phyloP scores from a whole-genome alignment of 2,888 invertebrate species.

The Andrena marginata region DNA sequence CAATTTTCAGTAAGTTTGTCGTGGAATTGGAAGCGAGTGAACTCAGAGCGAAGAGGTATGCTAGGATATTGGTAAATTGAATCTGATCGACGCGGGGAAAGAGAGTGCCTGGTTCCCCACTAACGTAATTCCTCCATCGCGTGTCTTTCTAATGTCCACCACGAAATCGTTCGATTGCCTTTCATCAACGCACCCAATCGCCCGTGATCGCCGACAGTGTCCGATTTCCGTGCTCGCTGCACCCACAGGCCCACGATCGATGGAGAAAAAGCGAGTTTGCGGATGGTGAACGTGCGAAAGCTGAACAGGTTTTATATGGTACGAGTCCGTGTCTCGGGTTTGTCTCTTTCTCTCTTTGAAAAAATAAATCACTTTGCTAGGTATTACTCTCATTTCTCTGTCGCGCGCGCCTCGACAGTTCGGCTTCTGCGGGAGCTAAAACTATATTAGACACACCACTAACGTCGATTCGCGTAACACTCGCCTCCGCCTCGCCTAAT shows the following conservation, averaged over 20 bases:
- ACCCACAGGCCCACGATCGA: conserved; percentile 28
- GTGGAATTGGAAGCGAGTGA: not conserved
- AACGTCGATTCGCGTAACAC: conserved; percentile 9
- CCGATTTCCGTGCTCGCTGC: conserved; percentile 23
- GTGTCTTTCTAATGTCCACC: not conserved
- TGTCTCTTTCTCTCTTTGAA: conserved; percentile 48
- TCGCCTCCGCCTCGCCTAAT: not conserved
- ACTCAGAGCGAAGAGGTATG: no score
- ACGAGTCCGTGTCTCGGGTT: conserved; percentile 35
- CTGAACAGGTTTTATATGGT: conserved; percentile 54
- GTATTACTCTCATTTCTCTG: conserved; percentile 31
- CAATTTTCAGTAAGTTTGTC: not conserved
- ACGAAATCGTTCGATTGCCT: conserved; percentile 15
- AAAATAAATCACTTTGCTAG: conserved; percentile 58
- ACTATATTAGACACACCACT: conserved; percentile 27
- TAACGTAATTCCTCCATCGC: not conserved
- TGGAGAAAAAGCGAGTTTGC: conserved; percentile 49
- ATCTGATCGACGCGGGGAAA: not conserved
- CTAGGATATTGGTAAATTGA: not conserved
- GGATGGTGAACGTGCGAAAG: conserved; percentile 58
- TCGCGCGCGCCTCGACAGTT: conserved; percentile 9
- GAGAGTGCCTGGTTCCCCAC: not conserved
- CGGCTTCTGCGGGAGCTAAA: conserved; percentile 23
- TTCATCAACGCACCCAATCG: conserved; percentile 18
- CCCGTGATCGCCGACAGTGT: not conserved